phyloP scores from a whole-genome alignment of 30 jellyfish, hydroid and myxozoan species.

The Clytia hemisphaerica region DNA sequence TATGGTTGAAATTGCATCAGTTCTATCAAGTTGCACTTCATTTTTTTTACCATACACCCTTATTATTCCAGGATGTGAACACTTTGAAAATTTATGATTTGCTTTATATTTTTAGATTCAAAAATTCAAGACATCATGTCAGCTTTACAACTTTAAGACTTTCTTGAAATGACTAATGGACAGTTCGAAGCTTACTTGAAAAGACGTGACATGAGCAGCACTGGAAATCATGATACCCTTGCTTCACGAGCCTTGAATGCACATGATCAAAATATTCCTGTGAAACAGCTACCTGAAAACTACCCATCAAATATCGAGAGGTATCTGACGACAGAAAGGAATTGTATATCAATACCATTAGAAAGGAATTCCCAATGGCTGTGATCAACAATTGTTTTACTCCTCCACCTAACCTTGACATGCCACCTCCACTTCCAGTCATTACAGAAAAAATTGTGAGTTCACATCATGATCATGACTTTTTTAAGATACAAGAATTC shows the following conservation, averaged over 20 bases:
- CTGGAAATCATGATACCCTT: conserved; percentile 24
- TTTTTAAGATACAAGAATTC: neutral
- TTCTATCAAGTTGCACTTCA: too few relatives aligned
- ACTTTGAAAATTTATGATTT: too few relatives aligned
- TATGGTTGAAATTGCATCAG: too few relatives aligned
- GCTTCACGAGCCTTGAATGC: conserved; percentile 41
- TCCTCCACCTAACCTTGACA: conserved; percentile 19
- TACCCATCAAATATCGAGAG: neutral
- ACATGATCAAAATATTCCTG: too few relatives aligned
- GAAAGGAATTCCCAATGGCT: conserved; percentile 22
- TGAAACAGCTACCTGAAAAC: too few relatives aligned
- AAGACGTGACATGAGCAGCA: conserved; percentile 28
- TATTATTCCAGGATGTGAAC: too few relatives aligned
- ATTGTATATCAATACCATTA: neutral
- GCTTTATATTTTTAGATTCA: too few relatives aligned
- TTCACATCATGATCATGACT: conserved; percentile 5
- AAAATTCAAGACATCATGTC: too few relatives aligned
- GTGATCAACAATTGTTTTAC: conserved; percentile 9
- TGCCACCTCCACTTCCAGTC: conserved; percentile 19
- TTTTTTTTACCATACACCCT: too few relatives aligned
- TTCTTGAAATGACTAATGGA: conserved; percentile 28
- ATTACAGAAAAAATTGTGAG: conserved; percentile 5
- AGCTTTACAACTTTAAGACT: conserved; percentile 35
- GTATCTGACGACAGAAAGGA: neutral
- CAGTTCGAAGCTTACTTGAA: conserved; percentile 31